A percentile compares a stretch with the other conserved stretches of the same genome.
phyloP scores from a whole-genome alignment of 2,113 vertebrate species.

The Penelope pileata region DNA sequence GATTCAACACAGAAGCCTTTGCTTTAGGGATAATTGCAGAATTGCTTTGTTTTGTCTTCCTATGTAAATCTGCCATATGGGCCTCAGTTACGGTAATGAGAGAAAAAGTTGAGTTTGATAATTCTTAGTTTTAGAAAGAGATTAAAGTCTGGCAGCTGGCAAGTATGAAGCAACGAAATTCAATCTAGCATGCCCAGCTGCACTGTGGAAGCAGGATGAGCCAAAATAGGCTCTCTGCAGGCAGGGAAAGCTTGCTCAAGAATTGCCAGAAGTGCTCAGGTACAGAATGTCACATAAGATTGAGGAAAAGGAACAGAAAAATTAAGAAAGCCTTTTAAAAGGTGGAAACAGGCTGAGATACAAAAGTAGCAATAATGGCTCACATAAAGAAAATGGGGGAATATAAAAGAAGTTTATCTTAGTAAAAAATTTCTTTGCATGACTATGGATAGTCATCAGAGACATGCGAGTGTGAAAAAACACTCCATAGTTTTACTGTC shows the following conservation, averaged over 20 bases:
- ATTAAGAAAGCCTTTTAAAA: constrained; percentile 17
- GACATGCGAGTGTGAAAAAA: background rate
- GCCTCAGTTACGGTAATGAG: constrained; percentile 42
- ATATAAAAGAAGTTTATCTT: constrained; percentile 26
- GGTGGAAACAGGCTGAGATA: background rate
- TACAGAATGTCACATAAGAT: constrained; percentile 25
- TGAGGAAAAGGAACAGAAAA: background rate
- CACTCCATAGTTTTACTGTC: background rate
- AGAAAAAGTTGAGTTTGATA: constrained; percentile 63
- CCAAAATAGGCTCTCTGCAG: constrained; percentile 32
- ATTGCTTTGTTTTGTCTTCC: constrained; percentile 62
- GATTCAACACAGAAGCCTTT: constrained; percentile 37
- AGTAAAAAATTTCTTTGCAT: constrained; percentile 6
- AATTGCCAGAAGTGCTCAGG: constrained; percentile 45
- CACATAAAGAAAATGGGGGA: background rate
- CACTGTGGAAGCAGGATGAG: constrained; percentile 39
- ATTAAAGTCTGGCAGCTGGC: constrained; percentile 68
- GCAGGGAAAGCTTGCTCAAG: constrained; percentile 12
- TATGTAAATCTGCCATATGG: constrained; percentile 72
- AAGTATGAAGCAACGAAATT: constrained; percentile 46
- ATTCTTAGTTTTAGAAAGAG: constrained; percentile 61
- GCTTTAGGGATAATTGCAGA: constrained; percentile 57
- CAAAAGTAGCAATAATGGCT: background rate
- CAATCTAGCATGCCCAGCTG: constrained; percentile 63
- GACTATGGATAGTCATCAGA: constrained; percentile 12